Evolutionary conservation across 2,113 vertebrate genomes (phyloP), one percentile per base, ranked within the genome.

Genomic region (Coregonus clupeaformis): DNA sequence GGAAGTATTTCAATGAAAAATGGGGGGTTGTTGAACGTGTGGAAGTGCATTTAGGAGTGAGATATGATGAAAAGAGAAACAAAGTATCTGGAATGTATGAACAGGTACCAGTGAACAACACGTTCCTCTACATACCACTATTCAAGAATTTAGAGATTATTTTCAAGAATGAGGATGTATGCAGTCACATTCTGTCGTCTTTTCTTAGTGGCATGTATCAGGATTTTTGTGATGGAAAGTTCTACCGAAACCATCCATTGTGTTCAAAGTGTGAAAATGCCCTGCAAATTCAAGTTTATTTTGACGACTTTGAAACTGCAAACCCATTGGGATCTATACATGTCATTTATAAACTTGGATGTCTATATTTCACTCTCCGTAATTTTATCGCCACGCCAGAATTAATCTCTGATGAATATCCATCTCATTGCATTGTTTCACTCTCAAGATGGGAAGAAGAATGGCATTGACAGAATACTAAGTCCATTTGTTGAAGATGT

Each of bases 171-270:
- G 5, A 60, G 13, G 25, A 78, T 14, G 20, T n/a, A n/a, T n/a
- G n/a, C n/a, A n/a, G 47, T 1, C 65, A 70, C 59, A 25, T 32
- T 27, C n/a, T 57, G 30, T 32, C 7, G 12, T 73, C 14, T 16
- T 60, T 7, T 3, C 42, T 16, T 9, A 14, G 12, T 62, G 65
- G 69, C 20, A 62, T 32, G 12, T 69, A 32, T 52, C 6, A 25
- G 32, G 55, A 78, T 45, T 78, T 74, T 36, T 68, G 18, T 70
- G 72, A 79, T 55, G 57, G n/a, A 22, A 22, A 5, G 5, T 80
- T 64, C 25, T 71, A n/a, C 7, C 36, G 63, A 60, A 32, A 4
- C 5, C 59, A 75, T 49, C 68, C 73, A n/a, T 47, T 75, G 25
- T 79, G 30, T 52, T 72, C 73, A 20, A 49, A 63, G 5, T 6